These are phyloP conservation scores for Eunapius fragilis DNA, from an alignment of 37 sponge, comb jelly and placozoan genomes.

Conservation along the genomic window DNA sequence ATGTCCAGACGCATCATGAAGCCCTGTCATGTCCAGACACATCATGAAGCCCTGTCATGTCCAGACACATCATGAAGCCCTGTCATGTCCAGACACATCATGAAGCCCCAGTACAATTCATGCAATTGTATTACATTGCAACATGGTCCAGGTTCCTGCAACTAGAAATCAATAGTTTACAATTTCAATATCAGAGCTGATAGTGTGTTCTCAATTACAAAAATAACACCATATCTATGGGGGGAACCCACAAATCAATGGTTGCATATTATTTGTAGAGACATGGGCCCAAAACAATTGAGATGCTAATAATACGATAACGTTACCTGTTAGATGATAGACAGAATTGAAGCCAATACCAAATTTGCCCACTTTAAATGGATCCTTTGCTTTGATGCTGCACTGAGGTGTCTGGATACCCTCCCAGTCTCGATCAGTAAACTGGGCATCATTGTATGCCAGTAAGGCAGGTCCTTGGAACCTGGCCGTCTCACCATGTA, in stretches of 20 bases:
- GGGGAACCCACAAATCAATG: no score
- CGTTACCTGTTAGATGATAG: constrained; percentile 5
- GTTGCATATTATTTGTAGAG: no score
- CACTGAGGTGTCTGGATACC: constrained; percentile 2
- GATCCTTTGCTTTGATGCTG: background rate
- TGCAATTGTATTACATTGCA: no score
- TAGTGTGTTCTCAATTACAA: background rate
- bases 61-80: no score
- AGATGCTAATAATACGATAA: background rate
- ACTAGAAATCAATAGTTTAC: background rate
- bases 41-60: no score
- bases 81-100: no score
- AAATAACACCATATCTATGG: no score
- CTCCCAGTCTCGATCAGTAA: constrained; percentile 24
- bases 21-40: no score
- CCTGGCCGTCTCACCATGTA: no score
- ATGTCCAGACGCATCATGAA: no score
- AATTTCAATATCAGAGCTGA: background rate
- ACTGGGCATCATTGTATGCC: constrained; percentile 39
- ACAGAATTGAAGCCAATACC: constrained; percentile 7
- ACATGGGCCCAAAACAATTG: no score
- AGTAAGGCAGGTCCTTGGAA: constrained; percentile 23
- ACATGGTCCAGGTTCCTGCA: background rate
- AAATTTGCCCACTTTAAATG: constrained; percentile 4
- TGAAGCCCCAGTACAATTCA: no score